Base-by-base conservation (phyloP, 2,797 vertebrate genomes). In the Arremon brunneinucha region DNA sequence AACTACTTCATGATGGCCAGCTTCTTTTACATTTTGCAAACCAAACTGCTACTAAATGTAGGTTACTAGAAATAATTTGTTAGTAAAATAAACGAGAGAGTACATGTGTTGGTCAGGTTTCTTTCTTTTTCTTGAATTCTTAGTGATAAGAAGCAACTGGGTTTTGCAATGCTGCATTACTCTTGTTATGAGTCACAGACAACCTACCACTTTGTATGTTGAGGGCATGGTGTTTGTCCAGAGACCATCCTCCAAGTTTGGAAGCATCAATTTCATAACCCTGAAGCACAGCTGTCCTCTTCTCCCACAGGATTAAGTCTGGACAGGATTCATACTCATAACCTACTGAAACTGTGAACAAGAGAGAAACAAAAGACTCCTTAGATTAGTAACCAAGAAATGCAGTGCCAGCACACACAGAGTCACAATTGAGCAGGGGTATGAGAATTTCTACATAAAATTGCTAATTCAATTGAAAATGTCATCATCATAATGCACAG, bases 241-340 rank as follows among this genome's bases (percentile, higher is more conserved):
- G 89, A 18, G 98, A 98, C 99, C 99, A 99, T 41, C 99, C 99
- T 72, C 99, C 99, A 72, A 99, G 98, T 91, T 99, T 99, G 95
- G 99, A 99, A 22, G 99, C 99, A 21, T 98, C 98, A 2, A 98
- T 99, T 97, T 99, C 99, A 35, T 99, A 99, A 80, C 99, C 99
- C 95, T 99, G 99, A 14, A 99, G 97, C 80, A 99, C 95, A 24
- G 99, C 99, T 0, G 99, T 99, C 95, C 99, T 98, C 97, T 99
- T 99, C 97, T 99, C 99, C 99, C 99, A 99, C 21, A 99, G 98
- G 96, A 99, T 99, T 75, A 99, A 97, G 85, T 99, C 99, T 17
- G 99, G 99, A 96, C 99, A 99, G 23, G 99, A 99, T 96, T 99
- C 99, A n/a, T 99, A 99, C 93, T 99, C 99, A 79, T 99, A 99